A percentile compares a stretch with the other conserved stretches of the same genome.
These are phyloP conservation scores for Mobula hypostoma DNA, from an alignment of 2,113 vertebrate genomes.

Conservation along the genomic window DNA sequence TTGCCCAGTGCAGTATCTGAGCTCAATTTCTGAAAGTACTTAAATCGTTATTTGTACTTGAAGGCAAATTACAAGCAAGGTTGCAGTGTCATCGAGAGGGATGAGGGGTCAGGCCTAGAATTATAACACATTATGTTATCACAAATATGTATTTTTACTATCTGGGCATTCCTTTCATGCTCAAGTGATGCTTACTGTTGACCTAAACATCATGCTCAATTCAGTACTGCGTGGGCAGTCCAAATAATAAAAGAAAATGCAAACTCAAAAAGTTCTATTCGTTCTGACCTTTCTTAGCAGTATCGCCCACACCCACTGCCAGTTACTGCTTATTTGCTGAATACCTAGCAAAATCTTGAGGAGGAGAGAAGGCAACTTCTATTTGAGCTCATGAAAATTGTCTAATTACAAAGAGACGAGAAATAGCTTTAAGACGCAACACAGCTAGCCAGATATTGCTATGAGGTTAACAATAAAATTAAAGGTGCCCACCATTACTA, in stretches of 20 bases:
- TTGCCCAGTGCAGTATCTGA: not conserved
- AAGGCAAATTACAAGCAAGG: not conserved
- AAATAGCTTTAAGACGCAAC: no score
- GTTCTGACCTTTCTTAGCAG: not conserved
- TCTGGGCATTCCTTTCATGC: not conserved
- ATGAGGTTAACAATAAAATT: no score
- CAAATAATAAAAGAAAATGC: not conserved
- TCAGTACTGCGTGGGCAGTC: not conserved
- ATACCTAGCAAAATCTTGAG: not conserved
- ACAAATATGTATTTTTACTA: not conserved
- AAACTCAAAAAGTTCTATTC: not conserved
- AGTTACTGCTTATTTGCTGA: not conserved
- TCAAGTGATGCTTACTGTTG: not conserved
- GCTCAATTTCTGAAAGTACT: not conserved
- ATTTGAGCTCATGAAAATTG: not conserved
- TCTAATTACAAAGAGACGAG: no score
- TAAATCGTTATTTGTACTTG: not conserved
- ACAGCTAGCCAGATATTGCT: no score
- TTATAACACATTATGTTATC: not conserved
- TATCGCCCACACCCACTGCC: not conserved
- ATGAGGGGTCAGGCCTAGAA: no score
- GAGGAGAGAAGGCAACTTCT: not conserved
- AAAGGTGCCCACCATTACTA: no score
- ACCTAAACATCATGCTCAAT: not conserved
- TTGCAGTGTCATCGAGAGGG: no score